Percentiles rank a stretch among this genome's conserved stretches.
These are phyloP conservation scores for Leucoraja erinaceus DNA, from an alignment of 2,113 vertebrate genomes.

Conservation along the genomic window DNA sequence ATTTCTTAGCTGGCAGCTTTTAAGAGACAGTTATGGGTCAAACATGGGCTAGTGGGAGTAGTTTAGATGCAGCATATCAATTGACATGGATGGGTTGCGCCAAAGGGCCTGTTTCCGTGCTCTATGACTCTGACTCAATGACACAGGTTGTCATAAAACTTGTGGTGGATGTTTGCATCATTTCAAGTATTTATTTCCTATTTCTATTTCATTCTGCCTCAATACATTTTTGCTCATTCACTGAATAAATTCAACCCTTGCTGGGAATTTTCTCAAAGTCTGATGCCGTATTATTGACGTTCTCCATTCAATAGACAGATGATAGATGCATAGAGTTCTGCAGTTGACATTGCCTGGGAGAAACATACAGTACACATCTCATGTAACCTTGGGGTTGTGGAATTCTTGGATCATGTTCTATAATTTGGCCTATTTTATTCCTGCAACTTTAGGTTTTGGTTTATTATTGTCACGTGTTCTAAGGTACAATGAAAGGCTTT, in stretches of 20 bases:
- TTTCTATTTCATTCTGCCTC: background rate
- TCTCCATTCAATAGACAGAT: background rate
- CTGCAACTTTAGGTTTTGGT: background rate
- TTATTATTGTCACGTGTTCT: too few relatives aligned
- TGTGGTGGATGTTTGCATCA: background rate
- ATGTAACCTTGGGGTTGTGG: background rate
- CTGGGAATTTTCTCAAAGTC: background rate
- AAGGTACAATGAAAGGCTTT: too few relatives aligned
- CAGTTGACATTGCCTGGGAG: background rate
- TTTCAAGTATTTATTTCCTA: background rate
- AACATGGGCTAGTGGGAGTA: too few relatives aligned
- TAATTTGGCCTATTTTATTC: background rate
- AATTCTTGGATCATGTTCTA: background rate
- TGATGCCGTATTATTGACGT: background rate
- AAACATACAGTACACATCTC: too few relatives aligned
- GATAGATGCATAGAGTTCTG: background rate
- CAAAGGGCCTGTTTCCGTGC: too few relatives aligned
- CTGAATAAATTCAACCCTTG: background rate
- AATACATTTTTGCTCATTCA: background rate
- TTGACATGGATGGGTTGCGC: too few relatives aligned
- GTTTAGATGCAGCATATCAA: too few relatives aligned
- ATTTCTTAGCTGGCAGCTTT: background rate
- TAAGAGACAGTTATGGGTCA: background rate
- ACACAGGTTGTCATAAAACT: background rate
- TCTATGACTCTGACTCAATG: too few relatives aligned